Base-by-base conservation (phyloP, 2,797 vertebrate species). In the Smutsia gigantea region DNA sequence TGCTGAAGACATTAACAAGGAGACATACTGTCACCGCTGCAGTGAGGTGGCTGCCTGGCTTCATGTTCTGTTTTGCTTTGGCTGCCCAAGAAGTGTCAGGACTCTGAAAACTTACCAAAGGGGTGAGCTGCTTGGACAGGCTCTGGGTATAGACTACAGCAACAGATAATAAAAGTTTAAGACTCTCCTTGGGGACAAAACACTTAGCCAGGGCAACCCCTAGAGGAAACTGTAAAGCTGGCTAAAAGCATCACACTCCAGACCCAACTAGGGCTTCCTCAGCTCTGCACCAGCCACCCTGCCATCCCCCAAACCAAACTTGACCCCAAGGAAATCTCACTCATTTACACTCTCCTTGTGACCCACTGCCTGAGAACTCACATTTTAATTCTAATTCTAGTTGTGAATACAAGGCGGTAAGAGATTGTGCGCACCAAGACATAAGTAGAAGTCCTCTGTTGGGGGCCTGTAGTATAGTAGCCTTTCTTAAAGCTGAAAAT, bases 81-180 rank as follows among this genome's bases (percentile, higher is more conserved):
- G 46, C 29, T 77, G 64, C 82, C 64, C 68, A 68, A 14, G 42
- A 89, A 91, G 15, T 53, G 12, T 55, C 53, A 87, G 23, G 53
- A 49, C 61, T 93, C 68, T 57, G 53, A 71, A 92, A 88, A 53
- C 34, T 91, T 81, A 89, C 64, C 87, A 69, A 84, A 93, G 10
- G 49, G 11, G 25, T 87, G 53, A 94, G 59, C 59, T 71, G 53
- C 53, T 31, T n/a, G 72, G n/a, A 39, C 4, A 55, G n/a, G 8
- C 21, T 75, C 34, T 34, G 8, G 21, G 29, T 82, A 7, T 49
- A 68, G 61, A 96, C 1, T 34, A 46, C 37, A 88, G 42, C 2
- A 21, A 87, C 74, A 90, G 49, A 49, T 59, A 78, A 84, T 53
- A 51, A 57, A 69, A 87, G 29, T 17, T 59, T n/a, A 13, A 61